Conservation (phyloP, 2,888 invertebrate genomes). For the Latheticus oryzae region DNA sequence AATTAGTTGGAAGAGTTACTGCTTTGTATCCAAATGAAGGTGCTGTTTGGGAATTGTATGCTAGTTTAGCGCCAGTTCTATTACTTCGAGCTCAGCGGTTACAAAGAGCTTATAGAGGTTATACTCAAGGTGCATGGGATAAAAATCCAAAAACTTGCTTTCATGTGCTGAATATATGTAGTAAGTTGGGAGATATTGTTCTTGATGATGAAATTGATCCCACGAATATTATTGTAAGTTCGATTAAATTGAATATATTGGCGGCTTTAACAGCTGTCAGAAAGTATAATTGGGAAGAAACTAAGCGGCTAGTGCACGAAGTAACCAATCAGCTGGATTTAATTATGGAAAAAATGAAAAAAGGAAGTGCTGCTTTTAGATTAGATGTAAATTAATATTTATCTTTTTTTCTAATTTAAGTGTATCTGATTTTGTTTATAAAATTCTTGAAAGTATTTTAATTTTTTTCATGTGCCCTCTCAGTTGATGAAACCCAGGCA, state of each 20-base stretch:
- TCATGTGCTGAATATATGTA: slow-evolving; percentile 73
- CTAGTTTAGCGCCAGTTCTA: slow-evolving; percentile 74
- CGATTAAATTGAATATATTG: slow-evolving; percentile 58
- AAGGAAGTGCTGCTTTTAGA: slow-evolving; percentile 14
- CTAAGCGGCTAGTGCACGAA: slow-evolving; percentile 58
- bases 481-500: too few species aligned
- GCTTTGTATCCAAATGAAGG: slow-evolving; percentile 76
- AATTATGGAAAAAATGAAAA: slow-evolving; percentile 51
- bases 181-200: slow-evolving; percentile 71
- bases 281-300: slow-evolving; percentile 62
- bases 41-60: slow-evolving; percentile 85
- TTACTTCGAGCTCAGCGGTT: slow-evolving; percentile 77
- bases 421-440: too few species aligned
- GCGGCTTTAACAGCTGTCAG: slow-evolving; percentile 64
- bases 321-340: slow-evolving; percentile 51
- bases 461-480: not conserved
- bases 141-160: slow-evolving; percentile 71
- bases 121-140: slow-evolving; percentile 75
- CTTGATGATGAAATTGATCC: slow-evolving; percentile 64
- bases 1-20: slow-evolving; percentile 81
- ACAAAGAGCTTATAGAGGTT: slow-evolving; percentile 80
- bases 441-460: too few species aligned
- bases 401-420: too few species aligned
- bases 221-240: slow-evolving; percentile 56
- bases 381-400: slow-evolving; percentile 14